phyloP scores from a whole-genome alignment of 2,888 invertebrate genomes.

The Cactoblastis cactorum region DNA sequence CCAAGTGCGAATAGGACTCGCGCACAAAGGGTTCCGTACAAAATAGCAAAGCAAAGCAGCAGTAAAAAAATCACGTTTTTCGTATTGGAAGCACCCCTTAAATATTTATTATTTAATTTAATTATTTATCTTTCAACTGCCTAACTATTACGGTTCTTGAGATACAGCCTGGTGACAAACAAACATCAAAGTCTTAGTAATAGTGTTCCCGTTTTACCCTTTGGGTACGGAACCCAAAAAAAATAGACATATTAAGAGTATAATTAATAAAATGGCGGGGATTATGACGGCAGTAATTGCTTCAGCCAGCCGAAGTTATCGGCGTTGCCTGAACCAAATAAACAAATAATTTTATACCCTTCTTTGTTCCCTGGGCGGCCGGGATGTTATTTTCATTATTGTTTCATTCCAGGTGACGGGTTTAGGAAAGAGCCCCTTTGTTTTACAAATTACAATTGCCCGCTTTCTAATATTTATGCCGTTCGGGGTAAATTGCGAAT shows the following conservation, averaged over 20 bases:
- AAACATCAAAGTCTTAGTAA: neutral
- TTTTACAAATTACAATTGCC: constrained; percentile 7
- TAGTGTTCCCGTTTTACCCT: too few relatives aligned
- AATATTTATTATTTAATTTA: too few relatives aligned
- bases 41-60: too few relatives aligned
- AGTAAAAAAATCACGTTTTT: too few relatives aligned
- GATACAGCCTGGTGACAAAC: too few relatives aligned
- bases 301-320: neutral
- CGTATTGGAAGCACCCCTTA: too few relatives aligned
- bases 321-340: neutral
- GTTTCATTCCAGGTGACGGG: constrained; percentile 9
- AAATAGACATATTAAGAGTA: neutral
- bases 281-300: neutral
- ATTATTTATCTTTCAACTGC: too few relatives aligned
- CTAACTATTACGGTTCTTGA: too few relatives aligned
- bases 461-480: neutral
- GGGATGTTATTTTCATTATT: constrained; percentile 4
- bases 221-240: too few relatives aligned
- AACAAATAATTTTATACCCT: constrained; percentile 7
- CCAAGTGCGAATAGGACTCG: too few relatives aligned
- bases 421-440: neutral
- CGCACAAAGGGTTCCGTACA: too few relatives aligned
- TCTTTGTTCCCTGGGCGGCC: neutral
- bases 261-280: neutral
- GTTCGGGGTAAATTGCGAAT: neutral